phyloP scores from a whole-genome alignment of 2,113 vertebrate species.

The Uropsilus gracilis region DNA sequence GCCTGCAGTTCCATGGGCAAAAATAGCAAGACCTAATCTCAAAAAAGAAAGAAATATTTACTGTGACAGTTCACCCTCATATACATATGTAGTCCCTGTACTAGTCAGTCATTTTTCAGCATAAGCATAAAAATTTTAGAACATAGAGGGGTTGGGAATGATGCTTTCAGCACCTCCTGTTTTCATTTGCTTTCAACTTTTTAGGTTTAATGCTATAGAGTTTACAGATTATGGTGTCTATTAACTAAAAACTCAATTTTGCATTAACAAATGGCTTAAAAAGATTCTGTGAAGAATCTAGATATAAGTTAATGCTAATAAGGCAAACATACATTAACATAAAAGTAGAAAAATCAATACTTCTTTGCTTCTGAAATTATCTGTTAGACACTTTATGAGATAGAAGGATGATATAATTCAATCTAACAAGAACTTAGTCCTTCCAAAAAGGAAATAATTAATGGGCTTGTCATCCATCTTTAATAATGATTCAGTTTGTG shows the following conservation, averaged over 20 bases:
- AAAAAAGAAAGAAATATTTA: not conserved
- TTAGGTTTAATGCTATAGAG: not conserved
- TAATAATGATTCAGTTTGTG: conserved; percentile 6
- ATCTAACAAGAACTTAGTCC: not conserved
- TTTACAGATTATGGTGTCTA: not conserved
- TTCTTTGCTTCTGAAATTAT: not conserved
- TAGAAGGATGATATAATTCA: not conserved
- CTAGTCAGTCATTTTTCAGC: not conserved
- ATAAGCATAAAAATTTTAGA: not conserved
- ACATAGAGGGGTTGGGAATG: not conserved
- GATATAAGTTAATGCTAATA: conserved; percentile 12
- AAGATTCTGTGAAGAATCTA: not conserved
- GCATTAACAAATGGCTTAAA: conserved; percentile 6
- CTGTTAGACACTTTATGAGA: not conserved
- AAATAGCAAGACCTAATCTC: no score
- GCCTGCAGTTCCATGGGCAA: no score
- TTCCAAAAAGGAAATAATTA: conserved; percentile 20
- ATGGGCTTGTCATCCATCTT: not conserved
- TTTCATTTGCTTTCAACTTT: not conserved
- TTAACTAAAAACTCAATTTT: not conserved
- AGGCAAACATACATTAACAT: not conserved
- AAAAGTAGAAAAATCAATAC: not conserved
- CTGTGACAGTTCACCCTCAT: not conserved
- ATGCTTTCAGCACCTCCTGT: not conserved
- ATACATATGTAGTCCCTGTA: not conserved